A percentile compares a stretch with the other conserved stretches of the same genome.
Conservation (phyloP, 2,888 invertebrate species). For the Hypselothyrea guttata region DNA sequence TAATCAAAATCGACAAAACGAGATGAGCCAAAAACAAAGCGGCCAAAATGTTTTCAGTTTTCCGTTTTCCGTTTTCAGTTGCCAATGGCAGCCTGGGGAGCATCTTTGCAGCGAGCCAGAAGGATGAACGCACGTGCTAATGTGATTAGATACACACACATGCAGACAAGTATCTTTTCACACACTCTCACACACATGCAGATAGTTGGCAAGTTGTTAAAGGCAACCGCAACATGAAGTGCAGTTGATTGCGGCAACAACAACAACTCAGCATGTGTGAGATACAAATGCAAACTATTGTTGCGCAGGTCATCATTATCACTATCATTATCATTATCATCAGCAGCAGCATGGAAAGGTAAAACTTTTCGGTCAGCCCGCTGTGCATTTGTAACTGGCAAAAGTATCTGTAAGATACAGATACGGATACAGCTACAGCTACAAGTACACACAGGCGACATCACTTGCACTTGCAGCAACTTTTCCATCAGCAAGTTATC, state of each 20-base stretch:
- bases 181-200: conserved; percentile 7
- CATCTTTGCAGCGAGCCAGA: conserved; percentile 33
- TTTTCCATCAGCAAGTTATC: conserved; percentile 71
- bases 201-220: conserved; percentile 45
- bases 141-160: conserved; percentile 70
- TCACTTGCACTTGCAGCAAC: conserved; percentile 58
- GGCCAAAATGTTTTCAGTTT: conserved; percentile 72
- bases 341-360: conserved; percentile 6
- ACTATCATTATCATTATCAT: conserved; percentile 10
- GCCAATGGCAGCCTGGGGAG: conserved; percentile 64
- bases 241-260: conserved; percentile 74
- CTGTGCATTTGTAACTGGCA: conserved; percentile 28
- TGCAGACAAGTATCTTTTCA: conserved; percentile 1
- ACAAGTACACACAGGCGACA: background rate
- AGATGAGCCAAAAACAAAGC: conserved; percentile 76
- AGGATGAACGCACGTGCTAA: conserved; percentile 76
- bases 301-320: conserved; percentile 63
- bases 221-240: conserved; percentile 74
- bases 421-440: conserved; percentile 38
- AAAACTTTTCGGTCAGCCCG: conserved; percentile 51
- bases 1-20: conserved; percentile 75
- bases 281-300: conserved; percentile 75
- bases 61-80: too few relatives aligned
- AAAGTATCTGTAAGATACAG: conserved; percentile 44
- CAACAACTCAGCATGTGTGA: conserved; percentile 37